Conservation (phyloP, 2,797 vertebrate genomes). For the Myotis myotis region DNA sequence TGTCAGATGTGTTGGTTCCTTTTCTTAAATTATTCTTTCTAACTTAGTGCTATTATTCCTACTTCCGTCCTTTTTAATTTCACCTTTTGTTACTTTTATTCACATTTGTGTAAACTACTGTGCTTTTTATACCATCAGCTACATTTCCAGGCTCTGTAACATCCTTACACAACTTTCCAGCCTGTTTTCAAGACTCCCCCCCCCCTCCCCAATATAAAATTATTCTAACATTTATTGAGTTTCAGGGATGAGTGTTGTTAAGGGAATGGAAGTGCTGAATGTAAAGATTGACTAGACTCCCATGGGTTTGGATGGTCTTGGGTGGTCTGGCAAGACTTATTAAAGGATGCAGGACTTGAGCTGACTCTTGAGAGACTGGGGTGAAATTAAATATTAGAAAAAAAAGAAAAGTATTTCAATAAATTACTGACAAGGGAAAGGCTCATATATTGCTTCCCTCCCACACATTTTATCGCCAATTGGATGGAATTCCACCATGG, state of each 20-base stretch:
- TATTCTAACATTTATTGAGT: background rate
- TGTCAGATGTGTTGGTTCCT: background rate
- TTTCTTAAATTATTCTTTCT: background rate
- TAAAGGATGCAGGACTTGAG: background rate
- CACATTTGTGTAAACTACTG: background rate
- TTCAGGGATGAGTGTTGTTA: background rate
- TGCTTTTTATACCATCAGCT: background rate
- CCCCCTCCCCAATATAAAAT: background rate
- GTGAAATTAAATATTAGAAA: background rate
- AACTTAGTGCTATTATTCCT: constrained; percentile 16
- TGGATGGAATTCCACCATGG: background rate
- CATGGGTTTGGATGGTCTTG: background rate
- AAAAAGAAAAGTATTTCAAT: background rate
- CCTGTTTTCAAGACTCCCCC: background rate
- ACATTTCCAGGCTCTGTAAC: background rate
- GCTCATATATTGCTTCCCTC: background rate
- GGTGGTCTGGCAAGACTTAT: background rate
- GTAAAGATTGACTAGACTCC: background rate
- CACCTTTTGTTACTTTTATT: background rate
- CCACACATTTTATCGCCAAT: background rate
- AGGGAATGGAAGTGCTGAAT: background rate
- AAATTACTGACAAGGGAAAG: background rate
- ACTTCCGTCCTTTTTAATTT: background rate
- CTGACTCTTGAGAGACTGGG: background rate
- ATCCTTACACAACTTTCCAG: background rate